Evolutionary conservation across 2,797 vertebrate species (phyloP).

Genomic region (Schizopygopsis pylzovi): DNA sequence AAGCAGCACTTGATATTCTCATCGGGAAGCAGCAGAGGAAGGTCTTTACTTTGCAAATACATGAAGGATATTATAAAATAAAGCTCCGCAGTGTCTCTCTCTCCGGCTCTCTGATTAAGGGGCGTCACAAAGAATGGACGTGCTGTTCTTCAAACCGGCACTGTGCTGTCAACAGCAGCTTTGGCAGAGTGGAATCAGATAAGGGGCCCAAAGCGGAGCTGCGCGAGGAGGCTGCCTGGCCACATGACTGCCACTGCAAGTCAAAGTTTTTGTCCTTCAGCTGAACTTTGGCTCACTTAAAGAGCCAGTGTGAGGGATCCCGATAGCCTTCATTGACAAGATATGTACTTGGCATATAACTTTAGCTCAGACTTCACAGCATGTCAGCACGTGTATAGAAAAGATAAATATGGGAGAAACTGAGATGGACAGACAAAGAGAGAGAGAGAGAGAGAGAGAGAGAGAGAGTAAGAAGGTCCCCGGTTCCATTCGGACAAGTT

Average conservation of each 20-base stretch:
- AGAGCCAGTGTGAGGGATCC: constrained; percentile 14
- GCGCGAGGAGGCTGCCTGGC: constrained; percentile 67
- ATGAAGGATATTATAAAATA: constrained; percentile 63
- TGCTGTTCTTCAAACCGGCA: constrained; percentile 91
- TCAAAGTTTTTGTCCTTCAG: constrained; percentile 89
- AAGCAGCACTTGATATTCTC: constrained; percentile 47
- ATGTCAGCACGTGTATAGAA: constrained; percentile 8
- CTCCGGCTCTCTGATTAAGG: constrained; percentile 74
- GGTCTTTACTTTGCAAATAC: constrained; percentile 57
- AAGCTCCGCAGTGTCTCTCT: constrained; percentile 50
- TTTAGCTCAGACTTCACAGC: constrained; percentile 10
- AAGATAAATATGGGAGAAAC: constrained; percentile 52
- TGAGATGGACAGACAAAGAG: not conserved
- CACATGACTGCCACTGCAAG: constrained; percentile 90
- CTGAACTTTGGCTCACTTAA: constrained; percentile 94
- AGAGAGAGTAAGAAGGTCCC: not conserved
- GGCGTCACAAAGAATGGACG: constrained; percentile 90
- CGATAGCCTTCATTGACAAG: constrained; percentile 36
- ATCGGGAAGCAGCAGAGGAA: constrained; percentile 51
- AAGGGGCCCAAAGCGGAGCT: constrained; percentile 68
- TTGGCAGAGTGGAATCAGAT: constrained; percentile 97
- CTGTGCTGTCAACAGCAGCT: constrained; percentile 96
- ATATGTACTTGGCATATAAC: constrained; percentile 14
- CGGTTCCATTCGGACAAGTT: constrained; percentile 13
- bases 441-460: not conserved